Evolutionary conservation across 2,888 invertebrate species (phyloP).

Genomic region (Schrankia costaestrigalis): DNA sequence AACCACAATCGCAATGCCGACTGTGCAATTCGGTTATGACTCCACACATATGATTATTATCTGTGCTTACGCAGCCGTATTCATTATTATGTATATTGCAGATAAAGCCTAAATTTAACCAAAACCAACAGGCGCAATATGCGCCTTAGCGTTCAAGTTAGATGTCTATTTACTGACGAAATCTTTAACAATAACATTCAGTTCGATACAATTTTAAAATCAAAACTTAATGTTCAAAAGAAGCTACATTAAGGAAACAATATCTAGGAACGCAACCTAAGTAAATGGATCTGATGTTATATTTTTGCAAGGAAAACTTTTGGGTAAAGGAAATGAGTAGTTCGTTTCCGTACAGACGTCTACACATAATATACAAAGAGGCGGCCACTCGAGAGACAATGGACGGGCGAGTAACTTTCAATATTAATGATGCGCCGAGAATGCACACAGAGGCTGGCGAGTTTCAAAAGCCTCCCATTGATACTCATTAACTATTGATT

Average conservation of each 20-base stretch:
- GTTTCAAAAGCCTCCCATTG: constrained; percentile 74
- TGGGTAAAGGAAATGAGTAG: constrained; percentile 69
- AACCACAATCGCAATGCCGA: constrained; percentile 32
- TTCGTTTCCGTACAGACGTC: constrained; percentile 57
- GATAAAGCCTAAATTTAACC: constrained; percentile 31
- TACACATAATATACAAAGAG: constrained; percentile 70
- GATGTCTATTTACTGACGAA: constrained; percentile 20
- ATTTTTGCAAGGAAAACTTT: constrained; percentile 60
- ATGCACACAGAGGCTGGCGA: constrained; percentile 68
- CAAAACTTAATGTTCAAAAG: constrained; percentile 15
- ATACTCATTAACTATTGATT: constrained; percentile 80
- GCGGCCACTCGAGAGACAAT: constrained; percentile 71
- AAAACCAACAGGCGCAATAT: constrained; percentile 23
- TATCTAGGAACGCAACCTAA: background rate
- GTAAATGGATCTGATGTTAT: constrained; percentile 40
- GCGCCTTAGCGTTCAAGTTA: constrained; percentile 15
- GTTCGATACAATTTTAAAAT: too few species aligned
- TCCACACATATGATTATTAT: constrained; percentile 40
- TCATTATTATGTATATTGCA: constrained; percentile 37
- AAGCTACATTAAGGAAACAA: constrained; percentile 29
- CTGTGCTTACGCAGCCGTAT: constrained; percentile 41
- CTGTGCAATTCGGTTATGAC: constrained; percentile 33
- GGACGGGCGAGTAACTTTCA: constrained; percentile 68
- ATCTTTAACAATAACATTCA: constrained; percentile 19
- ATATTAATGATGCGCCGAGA: constrained; percentile 77